These are phyloP conservation scores for Phocoena phocoena DNA, from an alignment of 2,113 vertebrate genomes.

Conservation along the genomic window DNA sequence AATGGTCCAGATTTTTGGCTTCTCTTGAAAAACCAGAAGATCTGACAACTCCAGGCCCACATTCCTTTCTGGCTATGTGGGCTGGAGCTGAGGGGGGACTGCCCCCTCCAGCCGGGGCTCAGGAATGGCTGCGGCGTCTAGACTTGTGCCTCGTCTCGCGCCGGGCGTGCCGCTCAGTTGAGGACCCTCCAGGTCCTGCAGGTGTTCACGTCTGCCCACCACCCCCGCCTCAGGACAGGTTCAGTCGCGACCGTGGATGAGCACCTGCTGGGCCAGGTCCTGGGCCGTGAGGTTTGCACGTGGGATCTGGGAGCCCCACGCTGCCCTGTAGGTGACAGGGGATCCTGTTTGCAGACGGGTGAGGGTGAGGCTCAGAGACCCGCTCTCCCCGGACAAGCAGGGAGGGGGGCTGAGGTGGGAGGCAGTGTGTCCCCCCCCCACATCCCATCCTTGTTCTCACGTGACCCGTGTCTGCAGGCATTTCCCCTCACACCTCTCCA, in stretches of 20 bases:
- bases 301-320: background rate
- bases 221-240: background rate
- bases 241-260: background rate
- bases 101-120: background rate
- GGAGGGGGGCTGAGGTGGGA: background rate
- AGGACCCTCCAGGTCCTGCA: background rate
- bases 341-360: background rate
- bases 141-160: background rate
- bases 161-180: too few species aligned
- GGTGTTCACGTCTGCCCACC: background rate
- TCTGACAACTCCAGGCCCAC: conserved; percentile 7
- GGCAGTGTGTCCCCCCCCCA: background rate
- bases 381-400: background rate
- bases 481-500: background rate
- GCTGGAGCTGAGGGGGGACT: background rate
- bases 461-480: background rate
- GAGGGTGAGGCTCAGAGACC: background rate
- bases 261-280: background rate
- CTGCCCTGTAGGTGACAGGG: too few species aligned
- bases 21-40: conserved; percentile 40
- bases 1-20: conserved; percentile 63
- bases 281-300: background rate
- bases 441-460: fast-evolving
- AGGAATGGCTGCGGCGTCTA: background rate
- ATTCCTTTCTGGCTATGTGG: conserved; percentile 15